phyloP scores from a whole-genome alignment of 2,113 vertebrate genomes.

The Sinocyclocheilus maitianheensis region DNA sequence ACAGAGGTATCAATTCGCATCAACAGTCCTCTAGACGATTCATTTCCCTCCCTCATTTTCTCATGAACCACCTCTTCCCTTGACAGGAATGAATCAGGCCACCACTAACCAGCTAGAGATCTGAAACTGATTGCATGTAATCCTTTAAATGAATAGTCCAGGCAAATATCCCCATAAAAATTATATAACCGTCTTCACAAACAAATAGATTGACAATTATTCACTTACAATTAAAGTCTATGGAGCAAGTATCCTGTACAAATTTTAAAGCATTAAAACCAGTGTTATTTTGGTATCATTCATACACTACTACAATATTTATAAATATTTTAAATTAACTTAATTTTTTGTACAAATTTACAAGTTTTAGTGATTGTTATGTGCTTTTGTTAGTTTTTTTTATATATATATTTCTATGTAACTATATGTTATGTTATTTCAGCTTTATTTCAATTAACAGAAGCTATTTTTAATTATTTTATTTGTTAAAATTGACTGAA shows the following conservation, averaged over 20 bases:
- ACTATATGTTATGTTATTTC: too few relatives aligned
- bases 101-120: neutral
- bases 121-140: neutral
- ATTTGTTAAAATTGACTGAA: too few relatives aligned
- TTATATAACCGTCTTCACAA: neutral
- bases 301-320: neutral
- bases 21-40: constrained; percentile 32
- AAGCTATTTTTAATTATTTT: too few relatives aligned
- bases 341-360: too few relatives aligned
- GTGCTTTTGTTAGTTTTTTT: too few relatives aligned
- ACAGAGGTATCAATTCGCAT: constrained; percentile 27
- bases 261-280: too few relatives aligned
- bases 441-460: too few relatives aligned
- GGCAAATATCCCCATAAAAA: neutral
- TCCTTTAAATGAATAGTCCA: neutral
- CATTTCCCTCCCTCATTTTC: constrained; percentile 24
- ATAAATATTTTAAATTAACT: neutral
- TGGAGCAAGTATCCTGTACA: neutral
- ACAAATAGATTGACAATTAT: neutral
- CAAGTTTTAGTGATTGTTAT: too few relatives aligned
- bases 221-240: neutral
- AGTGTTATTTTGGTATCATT: too few relatives aligned
- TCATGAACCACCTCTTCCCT: neutral
- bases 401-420: too few relatives aligned
- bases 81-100: neutral